Evolutionary conservation across 2,888 invertebrate genomes (phyloP).

Genomic region (Chloromyia formosa): DNA sequence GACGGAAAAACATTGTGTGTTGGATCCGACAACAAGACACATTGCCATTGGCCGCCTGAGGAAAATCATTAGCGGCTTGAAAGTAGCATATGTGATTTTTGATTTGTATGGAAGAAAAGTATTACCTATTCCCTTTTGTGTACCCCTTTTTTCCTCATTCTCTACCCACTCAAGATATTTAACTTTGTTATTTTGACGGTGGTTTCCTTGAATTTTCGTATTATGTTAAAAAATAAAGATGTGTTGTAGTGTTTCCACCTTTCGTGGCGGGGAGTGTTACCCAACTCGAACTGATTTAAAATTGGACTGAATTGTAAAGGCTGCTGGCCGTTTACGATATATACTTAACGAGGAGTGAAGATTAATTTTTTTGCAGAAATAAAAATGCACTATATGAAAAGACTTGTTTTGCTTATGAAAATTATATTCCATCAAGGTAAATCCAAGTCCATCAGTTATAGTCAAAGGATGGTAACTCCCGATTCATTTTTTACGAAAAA

Average conservation of each 20-base stretch:
- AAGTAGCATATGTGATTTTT: constrained; percentile 41
- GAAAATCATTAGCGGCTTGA: constrained; percentile 42
- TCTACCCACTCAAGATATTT: constrained; percentile 19
- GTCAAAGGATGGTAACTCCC: too few relatives aligned
- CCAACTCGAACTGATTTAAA: not conserved
- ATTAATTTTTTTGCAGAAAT: too few relatives aligned
- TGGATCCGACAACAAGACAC: not conserved
- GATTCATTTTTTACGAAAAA: not conserved
- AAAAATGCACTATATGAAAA: too few relatives aligned
- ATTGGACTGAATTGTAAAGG: too few relatives aligned
- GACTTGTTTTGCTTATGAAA: too few relatives aligned
- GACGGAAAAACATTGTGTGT: constrained; percentile 13
- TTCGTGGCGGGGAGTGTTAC: not conserved
- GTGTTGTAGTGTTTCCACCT: not conserved
- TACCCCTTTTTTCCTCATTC: constrained; percentile 21
- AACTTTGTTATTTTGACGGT: constrained; percentile 6
- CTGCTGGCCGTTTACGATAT: too few relatives aligned
- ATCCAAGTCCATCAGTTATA: too few relatives aligned
- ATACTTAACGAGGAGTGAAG: too few relatives aligned
- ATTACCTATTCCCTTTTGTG: too few relatives aligned
- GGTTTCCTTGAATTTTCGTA: not conserved
- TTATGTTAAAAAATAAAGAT: not conserved
- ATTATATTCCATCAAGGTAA: too few relatives aligned
- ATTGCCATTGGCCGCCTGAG: constrained; percentile 8
- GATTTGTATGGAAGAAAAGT: constrained; percentile 6